phyloP scores from a whole-genome alignment of 23 tunicate genomes.

The Diplosoma virens region DNA sequence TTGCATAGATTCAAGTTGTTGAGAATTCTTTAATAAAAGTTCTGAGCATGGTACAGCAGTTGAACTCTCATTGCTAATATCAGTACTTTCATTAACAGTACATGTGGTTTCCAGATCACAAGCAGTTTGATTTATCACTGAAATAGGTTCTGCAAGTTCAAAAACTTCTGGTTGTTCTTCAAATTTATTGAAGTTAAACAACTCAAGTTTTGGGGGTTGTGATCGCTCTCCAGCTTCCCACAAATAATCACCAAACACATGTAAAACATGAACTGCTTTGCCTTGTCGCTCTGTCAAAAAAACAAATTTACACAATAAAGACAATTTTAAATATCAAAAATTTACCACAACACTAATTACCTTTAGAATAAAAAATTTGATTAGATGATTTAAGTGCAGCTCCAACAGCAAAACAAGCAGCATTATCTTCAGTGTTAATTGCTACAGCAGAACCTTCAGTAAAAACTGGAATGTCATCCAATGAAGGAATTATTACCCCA shows the following conservation, averaged over 20 bases:
- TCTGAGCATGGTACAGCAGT: no score
- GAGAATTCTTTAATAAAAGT: no score
- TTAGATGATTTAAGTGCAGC: conserved; percentile 63
- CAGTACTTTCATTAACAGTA: no score
- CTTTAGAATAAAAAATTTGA: conserved; percentile 40
- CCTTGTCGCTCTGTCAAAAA: conserved; percentile 52
- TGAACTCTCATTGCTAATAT: no score
- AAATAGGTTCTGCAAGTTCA: no score
- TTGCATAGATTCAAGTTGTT: no score
- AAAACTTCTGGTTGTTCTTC: no score
- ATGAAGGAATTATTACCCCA: conserved; percentile 41
- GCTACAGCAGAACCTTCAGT: conserved; percentile 45
- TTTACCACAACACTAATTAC: not conserved
- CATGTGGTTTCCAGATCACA: no score
- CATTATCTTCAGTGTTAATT: conserved; percentile 33
- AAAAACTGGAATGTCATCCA: conserved; percentile 27
- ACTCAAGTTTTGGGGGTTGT: conserved; percentile 51
- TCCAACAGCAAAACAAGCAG: conserved; percentile 66
- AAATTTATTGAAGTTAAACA: no score
- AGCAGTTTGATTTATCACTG: no score
- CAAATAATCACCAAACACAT: conserved; percentile 88
- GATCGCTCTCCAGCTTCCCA: conserved; percentile 71
- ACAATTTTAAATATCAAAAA: not conserved
- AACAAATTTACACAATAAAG: not conserved
- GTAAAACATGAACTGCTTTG: conserved; percentile 74